These are phyloP conservation scores for Sebastes elongatus DNA, from an alignment of 2,797 vertebrate species.

Conservation along the genomic window DNA sequence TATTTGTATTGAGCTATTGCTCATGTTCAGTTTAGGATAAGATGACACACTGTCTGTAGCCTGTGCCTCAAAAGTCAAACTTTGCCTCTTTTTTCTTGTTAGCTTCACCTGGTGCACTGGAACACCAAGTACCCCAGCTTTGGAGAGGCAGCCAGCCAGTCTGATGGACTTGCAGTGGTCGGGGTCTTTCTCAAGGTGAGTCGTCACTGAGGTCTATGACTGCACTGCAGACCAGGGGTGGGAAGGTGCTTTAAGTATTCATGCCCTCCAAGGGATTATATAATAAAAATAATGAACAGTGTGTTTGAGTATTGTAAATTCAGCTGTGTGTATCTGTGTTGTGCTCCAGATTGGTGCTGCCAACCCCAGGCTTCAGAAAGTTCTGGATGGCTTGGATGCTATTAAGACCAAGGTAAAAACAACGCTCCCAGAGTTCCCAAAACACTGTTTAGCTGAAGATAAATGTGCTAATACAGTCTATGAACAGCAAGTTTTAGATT, in stretches of 20 bases:
- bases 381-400: conserved; percentile 87
- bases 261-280: neutral
- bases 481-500: neutral
- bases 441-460: neutral
- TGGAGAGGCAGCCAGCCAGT: conserved; percentile 87
- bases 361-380: conserved; percentile 90
- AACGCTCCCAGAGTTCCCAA: neutral
- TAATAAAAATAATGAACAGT: neutral
- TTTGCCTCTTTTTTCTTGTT: conserved; percentile 15
- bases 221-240: neutral
- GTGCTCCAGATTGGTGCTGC: conserved; percentile 87
- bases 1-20: neutral
- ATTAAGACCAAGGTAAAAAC: conserved; percentile 90
- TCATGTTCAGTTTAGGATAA: neutral
- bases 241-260: neutral
- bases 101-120: conserved; percentile 99
- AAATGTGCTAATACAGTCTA: neutral
- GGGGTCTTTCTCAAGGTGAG: conserved; percentile 93
- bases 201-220: neutral
- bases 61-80: neutral
- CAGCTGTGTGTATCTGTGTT: conserved; percentile 2
- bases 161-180: conserved; percentile 93
- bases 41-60: neutral
- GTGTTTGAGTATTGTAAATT: neutral
- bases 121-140: conserved; percentile 93